Conservation (phyloP, 2,113 vertebrate genomes). For the Dendrocopos noguchii region DNA sequence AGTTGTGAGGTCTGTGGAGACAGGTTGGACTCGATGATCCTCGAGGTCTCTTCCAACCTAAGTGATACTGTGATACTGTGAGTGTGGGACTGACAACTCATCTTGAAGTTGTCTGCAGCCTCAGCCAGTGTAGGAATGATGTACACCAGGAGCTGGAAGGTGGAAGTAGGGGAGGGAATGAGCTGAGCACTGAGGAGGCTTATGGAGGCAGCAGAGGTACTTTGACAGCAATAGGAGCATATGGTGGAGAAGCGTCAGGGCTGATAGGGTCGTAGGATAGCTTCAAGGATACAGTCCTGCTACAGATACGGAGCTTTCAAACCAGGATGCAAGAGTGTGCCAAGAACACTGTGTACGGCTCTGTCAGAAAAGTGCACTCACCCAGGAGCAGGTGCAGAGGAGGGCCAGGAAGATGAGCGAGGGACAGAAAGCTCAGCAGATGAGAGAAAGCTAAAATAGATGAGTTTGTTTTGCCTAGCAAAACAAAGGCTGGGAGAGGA, state of each 20-base stretch:
- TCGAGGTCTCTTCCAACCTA: too few relatives aligned
- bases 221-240: not conserved
- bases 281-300: not conserved
- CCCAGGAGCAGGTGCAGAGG: not conserved
- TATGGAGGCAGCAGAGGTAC: not conserved
- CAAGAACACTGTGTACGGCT: not conserved
- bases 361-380: not conserved
- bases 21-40: too few relatives aligned
- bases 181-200: not conserved
- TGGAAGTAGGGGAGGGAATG: not conserved
- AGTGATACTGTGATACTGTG: too few relatives aligned
- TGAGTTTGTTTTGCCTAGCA: not conserved
- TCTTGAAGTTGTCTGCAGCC: fast-evolving
- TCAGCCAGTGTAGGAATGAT: not conserved
- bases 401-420: not conserved
- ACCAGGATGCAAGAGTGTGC: not conserved
- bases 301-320: not conserved
- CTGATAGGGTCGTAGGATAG: not conserved
- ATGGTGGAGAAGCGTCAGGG: not conserved
- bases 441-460: not conserved
- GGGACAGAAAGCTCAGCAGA: not conserved
- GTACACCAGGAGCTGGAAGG: not conserved
- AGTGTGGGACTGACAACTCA: fast-evolving
- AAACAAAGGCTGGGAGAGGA: not conserved
- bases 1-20: too few relatives aligned